These are phyloP conservation scores for Drosophila lini DNA, from an alignment of 1,140 invertebrate genomes.

Conservation along the genomic window DNA sequence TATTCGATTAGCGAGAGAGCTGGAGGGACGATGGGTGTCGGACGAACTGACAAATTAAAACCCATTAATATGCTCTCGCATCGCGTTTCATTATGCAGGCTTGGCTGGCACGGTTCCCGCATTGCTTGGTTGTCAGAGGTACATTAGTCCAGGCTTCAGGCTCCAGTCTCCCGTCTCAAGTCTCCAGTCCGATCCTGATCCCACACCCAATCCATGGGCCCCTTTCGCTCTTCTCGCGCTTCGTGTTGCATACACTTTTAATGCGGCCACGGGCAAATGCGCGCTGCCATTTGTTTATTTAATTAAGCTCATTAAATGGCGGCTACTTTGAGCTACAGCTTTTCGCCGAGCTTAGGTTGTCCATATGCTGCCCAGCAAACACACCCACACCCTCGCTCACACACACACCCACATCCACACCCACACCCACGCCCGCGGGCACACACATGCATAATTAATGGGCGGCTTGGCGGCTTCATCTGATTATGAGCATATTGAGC, in stretches of 20 bases:
- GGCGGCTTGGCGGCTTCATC: slow-evolving; percentile 46
- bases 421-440: slow-evolving; percentile 3
- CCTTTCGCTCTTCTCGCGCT: slow-evolving; percentile 33
- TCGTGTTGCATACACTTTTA: slow-evolving; percentile 64
- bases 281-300: slow-evolving; percentile 74
- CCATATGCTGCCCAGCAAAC: slow-evolving; percentile 23
- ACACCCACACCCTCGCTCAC: background rate
- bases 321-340: slow-evolving; percentile 41
- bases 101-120: background rate
- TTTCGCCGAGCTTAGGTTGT: slow-evolving; percentile 2
- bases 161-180: background rate
- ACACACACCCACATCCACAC: slow-evolving; percentile 15
- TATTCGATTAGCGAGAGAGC: slow-evolving; percentile 64
- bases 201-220: background rate
- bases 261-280: slow-evolving; percentile 52
- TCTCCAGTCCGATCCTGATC: background rate
- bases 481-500: slow-evolving; percentile 75
- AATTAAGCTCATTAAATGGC: slow-evolving; percentile 74
- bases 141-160: background rate
- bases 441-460: slow-evolving; percentile 75
- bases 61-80: slow-evolving; percentile 53
- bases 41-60: slow-evolving; percentile 58
- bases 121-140: background rate
- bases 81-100: slow-evolving; percentile 36
- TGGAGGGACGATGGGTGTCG: slow-evolving; percentile 7